A percentile compares a stretch with the other conserved stretches of the same genome.
phyloP scores from a whole-genome alignment of 2,888 invertebrate species.

The Anthoptus insignis region DNA sequence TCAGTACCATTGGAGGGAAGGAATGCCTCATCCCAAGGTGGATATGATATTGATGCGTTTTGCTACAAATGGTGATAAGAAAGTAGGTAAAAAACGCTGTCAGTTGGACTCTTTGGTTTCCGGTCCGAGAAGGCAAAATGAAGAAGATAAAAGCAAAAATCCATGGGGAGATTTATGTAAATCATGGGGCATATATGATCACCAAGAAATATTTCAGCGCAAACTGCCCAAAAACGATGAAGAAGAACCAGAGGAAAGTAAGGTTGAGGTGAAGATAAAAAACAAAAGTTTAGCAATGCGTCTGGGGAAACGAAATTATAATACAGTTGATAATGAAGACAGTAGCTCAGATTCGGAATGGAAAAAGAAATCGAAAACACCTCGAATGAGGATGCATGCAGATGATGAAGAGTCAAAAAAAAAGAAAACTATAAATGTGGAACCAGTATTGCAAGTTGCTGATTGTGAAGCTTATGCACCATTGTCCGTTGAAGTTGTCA shows the following conservation, averaged over 20 bases:
- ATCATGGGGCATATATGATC: conserved; percentile 90
- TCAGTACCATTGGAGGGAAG: conserved; percentile 92
- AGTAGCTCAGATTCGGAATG: conserved; percentile 85
- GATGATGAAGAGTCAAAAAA: conserved; percentile 92
- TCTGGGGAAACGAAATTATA: conserved; percentile 68
- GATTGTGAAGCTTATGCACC: conserved; percentile 68
- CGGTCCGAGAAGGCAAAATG: conserved; percentile 59
- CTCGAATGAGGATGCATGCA: conserved; percentile 96
- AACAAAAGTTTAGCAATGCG: conserved; percentile 76
- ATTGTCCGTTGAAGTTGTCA: conserved; percentile 77
- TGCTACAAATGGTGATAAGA: conserved; percentile 92
- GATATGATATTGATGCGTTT: conserved; percentile 91
- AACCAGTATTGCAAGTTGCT: conserved; percentile 50
- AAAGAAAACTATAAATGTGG: conserved; percentile 62
- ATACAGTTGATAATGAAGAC: conserved; percentile 70
- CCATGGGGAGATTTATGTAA: conserved; percentile 92
- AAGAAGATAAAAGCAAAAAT: conserved; percentile 82
- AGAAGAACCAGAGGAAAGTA: conserved; percentile 58
- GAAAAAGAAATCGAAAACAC: conserved; percentile 88
- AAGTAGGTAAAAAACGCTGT: conserved; percentile 83
- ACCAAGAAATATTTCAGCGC: conserved; percentile 83
- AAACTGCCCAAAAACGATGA: conserved; percentile 66
- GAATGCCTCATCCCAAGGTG: conserved; percentile 88
- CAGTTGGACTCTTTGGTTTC: conserved; percentile 45
- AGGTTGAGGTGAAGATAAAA: conserved; percentile 62